These are phyloP conservation scores for Mimachlamys varia DNA, from an alignment of 2,888 invertebrate genomes.

Conservation along the genomic window DNA sequence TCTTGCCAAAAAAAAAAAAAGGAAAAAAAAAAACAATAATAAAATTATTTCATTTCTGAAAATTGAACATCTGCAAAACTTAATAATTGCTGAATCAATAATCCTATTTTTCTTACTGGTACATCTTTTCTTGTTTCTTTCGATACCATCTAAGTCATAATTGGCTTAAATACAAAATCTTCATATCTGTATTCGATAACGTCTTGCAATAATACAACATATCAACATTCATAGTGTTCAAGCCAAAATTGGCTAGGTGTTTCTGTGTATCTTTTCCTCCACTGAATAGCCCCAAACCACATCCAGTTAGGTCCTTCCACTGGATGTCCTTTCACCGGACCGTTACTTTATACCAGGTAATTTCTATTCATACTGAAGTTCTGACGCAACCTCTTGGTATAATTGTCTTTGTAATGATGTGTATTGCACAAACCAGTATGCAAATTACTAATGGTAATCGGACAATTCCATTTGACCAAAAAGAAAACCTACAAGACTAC, in stretches of 20 bases:
- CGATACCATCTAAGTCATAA: too few species aligned
- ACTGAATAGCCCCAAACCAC: not conserved
- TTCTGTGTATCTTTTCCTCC: not conserved
- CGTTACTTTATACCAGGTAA: not conserved
- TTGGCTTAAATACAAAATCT: not conserved
- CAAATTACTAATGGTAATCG: not conserved
- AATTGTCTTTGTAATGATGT: not conserved
- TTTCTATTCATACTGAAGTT: not conserved
- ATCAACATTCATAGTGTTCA: not conserved
- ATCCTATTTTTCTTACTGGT: too few species aligned
- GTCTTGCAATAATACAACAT: not conserved
- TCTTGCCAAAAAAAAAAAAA: not conserved
- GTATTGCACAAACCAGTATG: conserved; percentile 21
- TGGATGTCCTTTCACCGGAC: too few species aligned
- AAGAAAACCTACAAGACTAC: too few species aligned
- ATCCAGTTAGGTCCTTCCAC: too few species aligned
- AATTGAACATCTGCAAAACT: not conserved
- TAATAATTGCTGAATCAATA: not conserved
- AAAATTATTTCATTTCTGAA: not conserved
- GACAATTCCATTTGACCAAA: not conserved
- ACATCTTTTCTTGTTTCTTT: too few species aligned
- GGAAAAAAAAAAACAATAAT: too few species aligned
- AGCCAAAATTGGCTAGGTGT: not conserved
- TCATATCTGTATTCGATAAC: not conserved
- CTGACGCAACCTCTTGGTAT: not conserved